A percentile compares a stretch with the other conserved stretches of the same genome.
These are phyloP conservation scores for Stegastes partitus DNA, from an alignment of 2,113 vertebrate species.

Conservation along the genomic window DNA sequence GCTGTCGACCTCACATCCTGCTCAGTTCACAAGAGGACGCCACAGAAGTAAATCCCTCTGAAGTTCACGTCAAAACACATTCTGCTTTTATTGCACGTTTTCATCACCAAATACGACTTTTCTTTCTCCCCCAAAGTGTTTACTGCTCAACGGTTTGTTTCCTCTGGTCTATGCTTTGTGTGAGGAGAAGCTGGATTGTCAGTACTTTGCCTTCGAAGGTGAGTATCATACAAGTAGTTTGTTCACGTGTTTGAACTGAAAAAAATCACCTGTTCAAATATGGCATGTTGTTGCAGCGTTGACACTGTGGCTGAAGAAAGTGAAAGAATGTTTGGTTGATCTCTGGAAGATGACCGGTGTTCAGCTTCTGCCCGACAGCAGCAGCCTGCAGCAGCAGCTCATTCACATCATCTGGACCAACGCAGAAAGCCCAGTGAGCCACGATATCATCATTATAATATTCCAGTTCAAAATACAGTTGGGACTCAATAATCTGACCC, in stretches of 20 bases:
- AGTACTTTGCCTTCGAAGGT: constrained; percentile 91
- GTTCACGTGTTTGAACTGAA: neutral
- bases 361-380: constrained; percentile 72
- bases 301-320: constrained; percentile 87
- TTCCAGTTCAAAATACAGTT: neutral
- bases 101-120: neutral
- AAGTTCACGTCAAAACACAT: neutral
- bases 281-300: constrained; percentile 82
- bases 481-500: too few relatives aligned
- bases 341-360: constrained; percentile 77
- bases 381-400: constrained; percentile 76
- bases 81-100: neutral
- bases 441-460: neutral
- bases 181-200: constrained; percentile 84
- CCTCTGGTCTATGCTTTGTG: constrained; percentile 82
- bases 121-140: constrained; percentile 75
- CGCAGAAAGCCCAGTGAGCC: constrained; percentile 89
- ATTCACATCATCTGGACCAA: constrained; percentile 88
- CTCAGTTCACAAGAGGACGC: constrained; percentile 49
- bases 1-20: constrained; percentile 85
- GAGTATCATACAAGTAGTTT: constrained; percentile 7
- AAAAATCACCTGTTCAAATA: neutral
- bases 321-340: constrained; percentile 81
- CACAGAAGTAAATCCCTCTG: constrained; percentile 59
- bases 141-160: constrained; percentile 87